Conservation (phyloP, 2,797 vertebrate species). For the Channallabes apus region DNA sequence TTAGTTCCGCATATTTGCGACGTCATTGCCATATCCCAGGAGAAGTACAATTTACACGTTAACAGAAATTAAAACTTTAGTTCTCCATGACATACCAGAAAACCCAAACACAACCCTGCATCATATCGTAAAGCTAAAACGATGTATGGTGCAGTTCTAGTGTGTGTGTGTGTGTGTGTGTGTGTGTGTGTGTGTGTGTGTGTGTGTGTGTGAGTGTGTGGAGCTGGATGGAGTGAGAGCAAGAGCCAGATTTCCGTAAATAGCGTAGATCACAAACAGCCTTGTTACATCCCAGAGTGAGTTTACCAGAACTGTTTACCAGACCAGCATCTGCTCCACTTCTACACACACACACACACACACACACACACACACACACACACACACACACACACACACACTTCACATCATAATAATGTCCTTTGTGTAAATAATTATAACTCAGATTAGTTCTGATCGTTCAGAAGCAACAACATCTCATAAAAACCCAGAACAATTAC, state of each 20-base stretch:
- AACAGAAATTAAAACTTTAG: too few relatives aligned
- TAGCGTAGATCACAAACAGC: neutral
- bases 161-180: neutral
- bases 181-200: neutral
- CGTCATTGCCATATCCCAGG: too few relatives aligned
- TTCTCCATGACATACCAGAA: too few relatives aligned
- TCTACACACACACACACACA: conserved; percentile 29
- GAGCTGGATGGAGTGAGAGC: conserved; percentile 13
- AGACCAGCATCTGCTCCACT: conserved; percentile 19
- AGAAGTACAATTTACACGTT: too few relatives aligned
- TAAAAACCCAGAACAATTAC: neutral
- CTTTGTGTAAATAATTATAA: neutral
- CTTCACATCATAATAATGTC: neutral
- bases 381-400: neutral
- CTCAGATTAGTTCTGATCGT: neutral
- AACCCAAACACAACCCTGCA: too few relatives aligned
- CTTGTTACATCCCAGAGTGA: conserved; percentile 16
- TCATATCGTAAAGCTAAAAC: too few relatives aligned
- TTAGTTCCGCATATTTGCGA: too few relatives aligned
- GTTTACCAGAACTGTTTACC: conserved; percentile 51
- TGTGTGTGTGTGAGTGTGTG: conserved; percentile 16
- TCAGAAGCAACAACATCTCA: neutral
- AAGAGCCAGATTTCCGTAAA: neutral
- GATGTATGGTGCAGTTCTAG: too few relatives aligned
- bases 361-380: neutral